A percentile compares a stretch with the other conserved stretches of the same genome.
Evolutionary conservation across 2,797 vertebrate genomes (phyloP).

Genomic region (Sebastes hopkinsi): DNA sequence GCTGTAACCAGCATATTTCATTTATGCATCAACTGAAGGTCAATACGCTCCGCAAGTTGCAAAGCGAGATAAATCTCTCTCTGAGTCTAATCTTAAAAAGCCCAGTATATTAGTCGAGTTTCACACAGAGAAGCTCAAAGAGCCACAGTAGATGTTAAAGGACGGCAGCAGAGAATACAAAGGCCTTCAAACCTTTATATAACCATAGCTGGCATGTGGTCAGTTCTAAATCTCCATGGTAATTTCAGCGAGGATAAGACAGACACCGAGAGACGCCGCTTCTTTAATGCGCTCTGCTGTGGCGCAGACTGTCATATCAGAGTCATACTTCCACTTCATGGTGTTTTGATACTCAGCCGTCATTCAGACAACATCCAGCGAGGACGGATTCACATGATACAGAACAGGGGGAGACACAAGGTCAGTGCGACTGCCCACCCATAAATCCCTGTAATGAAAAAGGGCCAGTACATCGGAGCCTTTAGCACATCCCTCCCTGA

Average conservation of each 20-base stretch:
- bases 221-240: constrained; percentile 40
- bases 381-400: constrained; percentile 32
- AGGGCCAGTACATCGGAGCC: constrained; percentile 22
- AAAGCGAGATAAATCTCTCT: constrained; percentile 55
- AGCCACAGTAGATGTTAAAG: constrained; percentile 38
- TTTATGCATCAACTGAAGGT: constrained; percentile 57
- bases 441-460: constrained; percentile 66
- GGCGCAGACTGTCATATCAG: neutral
- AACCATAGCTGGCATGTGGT: constrained; percentile 46
- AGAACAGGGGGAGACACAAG: constrained; percentile 20
- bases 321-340: neutral
- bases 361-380: constrained; percentile 11
- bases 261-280: neutral
- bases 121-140: constrained; percentile 59
- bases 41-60: constrained; percentile 36
- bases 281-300: neutral
- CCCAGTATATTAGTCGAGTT: constrained; percentile 30
- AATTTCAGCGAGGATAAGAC: constrained; percentile 46
- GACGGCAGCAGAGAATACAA: constrained; percentile 52
- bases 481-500: constrained; percentile 6
- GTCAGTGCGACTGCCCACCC: constrained; percentile 38
- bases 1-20: constrained; percentile 45
- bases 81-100: constrained; percentile 60
- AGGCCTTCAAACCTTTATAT: constrained; percentile 42
- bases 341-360: neutral